phyloP scores from a whole-genome alignment of 2,888 invertebrate species.

The Apamea epomidion region DNA sequence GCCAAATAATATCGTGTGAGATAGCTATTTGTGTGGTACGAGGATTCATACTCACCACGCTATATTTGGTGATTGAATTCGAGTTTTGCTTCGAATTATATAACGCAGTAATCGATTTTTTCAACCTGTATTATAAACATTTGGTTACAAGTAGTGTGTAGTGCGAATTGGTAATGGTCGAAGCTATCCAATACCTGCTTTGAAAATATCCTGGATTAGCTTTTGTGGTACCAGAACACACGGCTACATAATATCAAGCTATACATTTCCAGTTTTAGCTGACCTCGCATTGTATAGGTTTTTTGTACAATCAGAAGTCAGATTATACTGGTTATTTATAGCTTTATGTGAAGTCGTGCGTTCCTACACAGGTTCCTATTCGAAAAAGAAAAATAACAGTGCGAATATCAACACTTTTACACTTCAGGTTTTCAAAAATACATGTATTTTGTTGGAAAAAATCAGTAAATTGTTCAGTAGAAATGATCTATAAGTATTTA shows the following conservation, averaged over 20 bases:
- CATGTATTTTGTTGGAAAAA: neutral
- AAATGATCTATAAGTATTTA: neutral
- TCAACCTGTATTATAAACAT: conserved; percentile 39
- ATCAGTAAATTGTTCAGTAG: neutral
- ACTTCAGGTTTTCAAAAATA: conserved; percentile 8
- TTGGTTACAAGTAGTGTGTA: conserved; percentile 59
- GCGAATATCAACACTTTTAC: neutral
- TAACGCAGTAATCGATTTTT: conserved; percentile 4
- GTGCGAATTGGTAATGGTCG: conserved; percentile 56
- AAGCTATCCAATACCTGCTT: conserved; percentile 53
- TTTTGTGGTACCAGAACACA: conserved; percentile 20
- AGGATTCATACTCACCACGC: conserved; percentile 11
- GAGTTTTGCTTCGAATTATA: conserved; percentile 10
- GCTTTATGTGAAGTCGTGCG: too few relatives aligned
- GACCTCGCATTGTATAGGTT: too few relatives aligned
- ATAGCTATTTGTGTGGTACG: conserved; percentile 1
- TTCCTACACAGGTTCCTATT: neutral
- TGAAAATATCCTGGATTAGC: conserved; percentile 52
- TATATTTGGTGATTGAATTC: conserved; percentile 19
- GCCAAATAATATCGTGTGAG: conserved; percentile 13
- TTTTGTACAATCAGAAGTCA: too few relatives aligned
- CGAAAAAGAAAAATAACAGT: neutral
- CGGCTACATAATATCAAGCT: too few relatives aligned
- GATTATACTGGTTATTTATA: too few relatives aligned
- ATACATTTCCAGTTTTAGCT: too few relatives aligned